Evolutionary conservation across 2,113 vertebrate genomes (phyloP), one percentile per base, ranked within the genome.

Genomic region (Elachura formosa): DNA sequence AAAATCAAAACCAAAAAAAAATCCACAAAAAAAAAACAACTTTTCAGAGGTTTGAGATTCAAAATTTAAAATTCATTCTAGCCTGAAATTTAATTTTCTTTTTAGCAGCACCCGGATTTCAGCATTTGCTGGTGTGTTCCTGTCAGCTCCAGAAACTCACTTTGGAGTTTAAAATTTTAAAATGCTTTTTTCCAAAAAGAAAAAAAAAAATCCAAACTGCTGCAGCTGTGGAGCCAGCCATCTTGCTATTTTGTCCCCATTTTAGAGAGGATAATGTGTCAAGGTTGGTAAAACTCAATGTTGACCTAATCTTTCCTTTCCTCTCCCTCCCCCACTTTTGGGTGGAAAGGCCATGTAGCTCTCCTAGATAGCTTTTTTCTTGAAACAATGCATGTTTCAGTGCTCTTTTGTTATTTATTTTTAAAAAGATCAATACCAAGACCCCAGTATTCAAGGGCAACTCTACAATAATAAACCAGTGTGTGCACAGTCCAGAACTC

Each of bases 221-320:
- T 97, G 96, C 97, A 97, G 95, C 96, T 97, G 95, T 89, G 92
- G 69, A 97, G 96, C 97, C 96, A 98, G 97, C 91, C 97, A 95
- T 98, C 97, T 97, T 98, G 97, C 93, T 95, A 98, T 96, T 98
- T 98, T 97, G 97, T 96, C 96, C 97, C 96, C 96, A 97, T 97
- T 97, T 96, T 97, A 97, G 96, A 95, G 96, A 97, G 96, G 94
- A 94, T 87, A 96, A 94, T 95, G 92, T 96, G 85, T 91, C 84
- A 97, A 98, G 92, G 96, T 95, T 95, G 93, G 72, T 96, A 96
- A 97, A 96, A 98, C 97, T 97, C 89, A 94, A 96, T 93, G 96
- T 95, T 97, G 95, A 97, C 93, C 96, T 96, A 82, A 85, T 96
- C 76, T 96, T 87, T 96, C 83, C 85, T 66, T 90, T 96, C 85